Conservation (phyloP, 2,113 vertebrate genomes). For the Notarius quadriscutis region DNA sequence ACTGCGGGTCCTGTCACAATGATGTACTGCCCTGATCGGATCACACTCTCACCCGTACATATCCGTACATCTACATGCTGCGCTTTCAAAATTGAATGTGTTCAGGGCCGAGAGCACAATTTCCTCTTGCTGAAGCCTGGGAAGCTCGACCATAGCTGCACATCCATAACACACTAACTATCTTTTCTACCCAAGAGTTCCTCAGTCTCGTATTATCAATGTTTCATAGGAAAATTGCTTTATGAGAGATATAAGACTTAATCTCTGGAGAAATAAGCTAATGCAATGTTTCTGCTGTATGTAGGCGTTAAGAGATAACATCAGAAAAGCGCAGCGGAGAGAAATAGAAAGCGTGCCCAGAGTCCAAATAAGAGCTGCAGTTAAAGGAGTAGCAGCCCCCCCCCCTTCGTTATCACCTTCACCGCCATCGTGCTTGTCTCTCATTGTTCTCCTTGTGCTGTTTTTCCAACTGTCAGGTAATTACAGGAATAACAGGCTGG, state of each 20-base stretch:
- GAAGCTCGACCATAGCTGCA: constrained; percentile 36
- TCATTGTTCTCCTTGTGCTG: not conserved
- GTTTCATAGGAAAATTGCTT: constrained; percentile 60
- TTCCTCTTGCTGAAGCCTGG: constrained; percentile 32
- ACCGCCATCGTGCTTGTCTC: not conserved
- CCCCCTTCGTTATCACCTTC: not conserved
- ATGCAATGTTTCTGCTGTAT: constrained; percentile 61
- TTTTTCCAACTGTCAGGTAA: constrained; percentile 36
- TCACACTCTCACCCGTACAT: constrained; percentile 40
- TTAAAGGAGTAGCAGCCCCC: constrained; percentile 18
- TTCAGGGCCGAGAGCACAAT: constrained; percentile 37
- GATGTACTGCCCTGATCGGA: constrained; percentile 51
- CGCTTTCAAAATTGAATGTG: constrained; percentile 23
- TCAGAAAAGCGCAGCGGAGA: constrained; percentile 50
- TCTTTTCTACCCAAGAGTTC: constrained; percentile 53
- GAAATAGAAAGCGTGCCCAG: constrained; percentile 59
- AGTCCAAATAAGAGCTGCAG: constrained; percentile 54
- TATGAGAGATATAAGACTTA: constrained; percentile 60
- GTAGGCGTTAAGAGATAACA: constrained; percentile 58
- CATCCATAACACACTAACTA: constrained; percentile 53
- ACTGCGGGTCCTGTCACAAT: constrained; percentile 38
- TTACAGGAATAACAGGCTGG: constrained; percentile 14
- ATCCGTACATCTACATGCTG: constrained; percentile 33
- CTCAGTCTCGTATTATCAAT: constrained; percentile 57
- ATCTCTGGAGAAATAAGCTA: constrained; percentile 67